phyloP scores from a whole-genome alignment of 1,140 invertebrate genomes.

The Dinoponera quadriceps region DNA sequence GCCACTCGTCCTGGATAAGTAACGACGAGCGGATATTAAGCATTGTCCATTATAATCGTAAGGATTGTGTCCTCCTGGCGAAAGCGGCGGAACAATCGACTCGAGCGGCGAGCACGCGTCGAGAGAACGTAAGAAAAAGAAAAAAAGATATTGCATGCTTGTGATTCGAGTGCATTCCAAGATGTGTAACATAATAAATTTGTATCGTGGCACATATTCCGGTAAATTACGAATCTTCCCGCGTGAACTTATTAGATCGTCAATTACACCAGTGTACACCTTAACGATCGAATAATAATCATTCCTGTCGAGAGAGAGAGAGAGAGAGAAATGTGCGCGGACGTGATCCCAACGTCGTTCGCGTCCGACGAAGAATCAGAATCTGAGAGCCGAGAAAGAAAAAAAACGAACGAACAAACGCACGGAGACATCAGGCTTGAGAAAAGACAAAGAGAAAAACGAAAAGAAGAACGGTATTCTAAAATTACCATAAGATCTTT shows the following conservation, averaged over 20 bases:
- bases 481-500: constrained; percentile 56
- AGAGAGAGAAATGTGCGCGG: too few relatives aligned
- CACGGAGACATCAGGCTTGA: constrained; percentile 17
- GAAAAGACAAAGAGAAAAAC: too few relatives aligned
- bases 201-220: constrained; percentile 52
- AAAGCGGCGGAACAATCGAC: constrained; percentile 41
- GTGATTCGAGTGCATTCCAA: constrained; percentile 57
- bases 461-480: constrained; percentile 41
- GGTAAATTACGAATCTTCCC: constrained; percentile 26
- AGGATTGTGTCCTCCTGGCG: constrained; percentile 47
- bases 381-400: neutral
- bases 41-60: constrained; percentile 50
- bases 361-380: neutral
- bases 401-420: constrained; percentile 2
- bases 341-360: too few relatives aligned
- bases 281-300: constrained; percentile 30
- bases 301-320: neutral
- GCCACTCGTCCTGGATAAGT: constrained; percentile 39
- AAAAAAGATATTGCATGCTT: constrained; percentile 54
- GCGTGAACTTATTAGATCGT: constrained; percentile 54
- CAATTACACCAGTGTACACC: constrained; percentile 46
- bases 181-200: constrained; percentile 61
- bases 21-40: constrained; percentile 50
- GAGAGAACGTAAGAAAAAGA: constrained; percentile 29
- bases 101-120: constrained; percentile 36